Evolutionary conservation across 2,888 invertebrate genomes (phyloP).

Genomic region (Meiosimyza decipiens): DNA sequence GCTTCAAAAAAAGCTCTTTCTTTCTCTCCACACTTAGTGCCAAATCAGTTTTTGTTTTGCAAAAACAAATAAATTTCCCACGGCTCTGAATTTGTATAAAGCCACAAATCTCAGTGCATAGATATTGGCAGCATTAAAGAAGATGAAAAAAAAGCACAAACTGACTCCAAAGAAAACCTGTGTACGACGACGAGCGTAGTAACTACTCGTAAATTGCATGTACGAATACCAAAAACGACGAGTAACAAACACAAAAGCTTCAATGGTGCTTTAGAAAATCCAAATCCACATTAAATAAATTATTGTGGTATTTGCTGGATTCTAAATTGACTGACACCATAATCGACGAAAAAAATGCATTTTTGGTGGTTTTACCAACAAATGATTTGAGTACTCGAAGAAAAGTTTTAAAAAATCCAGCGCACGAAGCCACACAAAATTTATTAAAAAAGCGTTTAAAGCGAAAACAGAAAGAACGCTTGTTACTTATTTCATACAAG

Average conservation of each 20-base stretch:
- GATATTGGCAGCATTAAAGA: constrained; percentile 24
- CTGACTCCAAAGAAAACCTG: constrained; percentile 23
- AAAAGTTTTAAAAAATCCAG: background rate
- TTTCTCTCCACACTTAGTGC: background rate
- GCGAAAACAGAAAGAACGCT: background rate
- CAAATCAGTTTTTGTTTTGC: constrained; percentile 2
- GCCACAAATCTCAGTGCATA: constrained; percentile 37
- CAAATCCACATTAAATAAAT: background rate
- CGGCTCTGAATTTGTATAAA: constrained; percentile 61
- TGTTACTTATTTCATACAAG: background rate
- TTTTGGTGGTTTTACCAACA: too few relatives aligned
- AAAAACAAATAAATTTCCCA: constrained; percentile 54
- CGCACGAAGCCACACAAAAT: background rate
- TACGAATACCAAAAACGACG: constrained; percentile 35
- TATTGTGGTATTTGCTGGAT: background rate
- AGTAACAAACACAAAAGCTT: constrained; percentile 4
- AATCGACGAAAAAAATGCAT: too few relatives aligned
- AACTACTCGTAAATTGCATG: constrained; percentile 30
- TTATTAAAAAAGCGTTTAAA: background rate
- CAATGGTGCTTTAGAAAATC: background rate
- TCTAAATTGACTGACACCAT: constrained; percentile 4
- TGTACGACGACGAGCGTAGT: background rate
- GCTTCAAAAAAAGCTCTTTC: constrained; percentile 33
- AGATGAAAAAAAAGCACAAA: constrained; percentile 8
- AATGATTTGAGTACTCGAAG: too few relatives aligned